phyloP scores from a whole-genome alignment of 2,113 vertebrate genomes.

The Zeus faber region DNA sequence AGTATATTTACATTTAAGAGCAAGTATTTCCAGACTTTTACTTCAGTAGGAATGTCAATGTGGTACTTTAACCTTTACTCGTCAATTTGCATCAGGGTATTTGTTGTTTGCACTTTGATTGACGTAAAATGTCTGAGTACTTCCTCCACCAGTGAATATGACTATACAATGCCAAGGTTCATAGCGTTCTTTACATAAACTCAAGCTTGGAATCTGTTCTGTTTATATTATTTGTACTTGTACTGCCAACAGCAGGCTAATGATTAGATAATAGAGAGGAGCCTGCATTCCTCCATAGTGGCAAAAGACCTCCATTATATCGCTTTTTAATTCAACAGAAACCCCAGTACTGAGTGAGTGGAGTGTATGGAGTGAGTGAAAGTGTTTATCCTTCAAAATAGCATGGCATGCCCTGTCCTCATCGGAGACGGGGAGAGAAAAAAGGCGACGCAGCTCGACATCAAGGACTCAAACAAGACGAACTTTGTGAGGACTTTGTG shows the following conservation, averaged over 20 bases:
- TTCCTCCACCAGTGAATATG: too few species aligned
- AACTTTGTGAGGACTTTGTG: neutral
- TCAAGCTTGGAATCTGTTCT: neutral
- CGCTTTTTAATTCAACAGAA: conserved; percentile 27
- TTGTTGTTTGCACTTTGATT: too few species aligned
- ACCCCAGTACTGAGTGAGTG: neutral
- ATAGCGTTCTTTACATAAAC: neutral
- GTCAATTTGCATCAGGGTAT: too few species aligned
- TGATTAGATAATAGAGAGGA: conserved; percentile 20
- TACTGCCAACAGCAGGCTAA: conserved; percentile 16
- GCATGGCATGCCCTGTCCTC: too few species aligned
- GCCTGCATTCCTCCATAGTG: neutral
- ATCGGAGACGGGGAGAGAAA: too few species aligned
- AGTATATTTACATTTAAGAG: too few species aligned
- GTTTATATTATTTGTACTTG: conserved; percentile 19
- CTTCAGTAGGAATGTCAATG: too few species aligned
- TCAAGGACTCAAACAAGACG: neutral
- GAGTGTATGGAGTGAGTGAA: neutral
- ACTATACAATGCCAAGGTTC: too few species aligned
- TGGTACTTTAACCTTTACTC: too few species aligned
- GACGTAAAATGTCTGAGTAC: too few species aligned
- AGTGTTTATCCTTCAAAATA: too few species aligned
- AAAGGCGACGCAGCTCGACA: neutral
- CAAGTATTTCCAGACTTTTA: too few species aligned
- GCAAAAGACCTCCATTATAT: conserved; percentile 12